These are phyloP conservation scores for Stegodyphus dumicola DNA, from an alignment of 1,140 invertebrate genomes.

Conservation along the genomic window DNA sequence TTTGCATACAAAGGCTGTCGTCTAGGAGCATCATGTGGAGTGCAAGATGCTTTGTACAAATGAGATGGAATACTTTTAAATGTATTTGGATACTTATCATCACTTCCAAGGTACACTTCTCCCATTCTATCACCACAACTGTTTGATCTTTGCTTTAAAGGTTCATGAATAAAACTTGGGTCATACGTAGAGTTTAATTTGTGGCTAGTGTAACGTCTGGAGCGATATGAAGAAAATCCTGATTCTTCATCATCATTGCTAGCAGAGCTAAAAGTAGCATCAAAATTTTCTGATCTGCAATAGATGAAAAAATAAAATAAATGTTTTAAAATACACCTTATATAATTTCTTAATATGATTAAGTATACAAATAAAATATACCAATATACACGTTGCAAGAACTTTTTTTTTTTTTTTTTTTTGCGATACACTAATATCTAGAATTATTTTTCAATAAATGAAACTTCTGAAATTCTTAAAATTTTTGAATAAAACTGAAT, in stretches of 20 bases:
- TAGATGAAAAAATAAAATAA: background rate
- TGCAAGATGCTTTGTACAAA: slow-evolving; percentile 5
- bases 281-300: slow-evolving; percentile 50
- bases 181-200: slow-evolving; percentile 16
- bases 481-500: no score
- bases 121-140: slow-evolving; percentile 52
- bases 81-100: slow-evolving; percentile 62
- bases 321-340: background rate
- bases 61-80: slow-evolving; percentile 37
- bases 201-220: slow-evolving; percentile 48
- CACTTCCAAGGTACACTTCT: slow-evolving; percentile 60
- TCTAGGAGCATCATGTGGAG: background rate
- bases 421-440: no score
- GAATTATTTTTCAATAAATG: no score
- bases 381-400: no score
- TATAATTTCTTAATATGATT: background rate
- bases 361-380: no score
- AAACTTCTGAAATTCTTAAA: no score
- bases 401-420: no score
- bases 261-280: slow-evolving; percentile 17
- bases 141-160: slow-evolving; percentile 37
- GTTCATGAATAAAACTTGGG: slow-evolving; percentile 25
- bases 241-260: slow-evolving; percentile 64
- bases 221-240: slow-evolving; percentile 64
- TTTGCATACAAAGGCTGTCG: slow-evolving; percentile 86